These are phyloP conservation scores for Caenorhabditis plicata DNA, from an alignment of 2,888 invertebrate genomes.

Conservation along the genomic window DNA sequence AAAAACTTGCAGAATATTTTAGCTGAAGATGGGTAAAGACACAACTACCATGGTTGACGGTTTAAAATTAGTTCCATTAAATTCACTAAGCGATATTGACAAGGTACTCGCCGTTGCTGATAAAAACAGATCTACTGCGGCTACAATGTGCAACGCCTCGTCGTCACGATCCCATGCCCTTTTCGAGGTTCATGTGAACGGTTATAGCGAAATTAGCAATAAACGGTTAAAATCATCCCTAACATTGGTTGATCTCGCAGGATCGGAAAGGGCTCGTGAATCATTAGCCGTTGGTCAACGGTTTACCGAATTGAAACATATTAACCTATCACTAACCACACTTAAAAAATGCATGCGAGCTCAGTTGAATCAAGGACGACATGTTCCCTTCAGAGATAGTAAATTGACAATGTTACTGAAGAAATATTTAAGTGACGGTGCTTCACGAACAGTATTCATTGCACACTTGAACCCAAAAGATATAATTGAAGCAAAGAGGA, in stretches of 20 bases:
- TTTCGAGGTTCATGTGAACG: constrained; percentile 65
- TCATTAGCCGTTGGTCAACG: constrained; percentile 65
- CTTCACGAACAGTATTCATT: constrained; percentile 89
- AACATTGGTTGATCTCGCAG: constrained; percentile 84
- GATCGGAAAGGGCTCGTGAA: constrained; percentile 76
- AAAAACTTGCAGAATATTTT: not conserved
- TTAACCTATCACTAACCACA: constrained; percentile 72
- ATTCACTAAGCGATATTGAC: constrained; percentile 67
- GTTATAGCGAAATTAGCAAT: constrained; percentile 7
- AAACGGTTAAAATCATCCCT: constrained; percentile 69
- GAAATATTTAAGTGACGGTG: constrained; percentile 81
- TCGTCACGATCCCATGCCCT: constrained; percentile 67
- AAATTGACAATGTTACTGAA: constrained; percentile 85
- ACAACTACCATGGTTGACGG: constrained; percentile 1
- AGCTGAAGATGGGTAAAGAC: constrained; percentile 6
- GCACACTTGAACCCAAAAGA: constrained; percentile 86
- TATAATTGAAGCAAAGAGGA: constrained; percentile 81
- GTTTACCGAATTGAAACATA: constrained; percentile 81
- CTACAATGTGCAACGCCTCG: constrained; percentile 76
- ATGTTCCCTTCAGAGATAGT: constrained; percentile 85
- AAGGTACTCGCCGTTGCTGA: constrained; percentile 77
- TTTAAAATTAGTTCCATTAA: constrained; percentile 6
- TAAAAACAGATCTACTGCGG: constrained; percentile 79
- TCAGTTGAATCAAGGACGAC: constrained; percentile 71
- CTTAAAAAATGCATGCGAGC: constrained; percentile 36